Evolutionary conservation across 2,113 vertebrate genomes (phyloP), one percentile per base, ranked within the genome.

Genomic region (Gavia stellata): DNA sequence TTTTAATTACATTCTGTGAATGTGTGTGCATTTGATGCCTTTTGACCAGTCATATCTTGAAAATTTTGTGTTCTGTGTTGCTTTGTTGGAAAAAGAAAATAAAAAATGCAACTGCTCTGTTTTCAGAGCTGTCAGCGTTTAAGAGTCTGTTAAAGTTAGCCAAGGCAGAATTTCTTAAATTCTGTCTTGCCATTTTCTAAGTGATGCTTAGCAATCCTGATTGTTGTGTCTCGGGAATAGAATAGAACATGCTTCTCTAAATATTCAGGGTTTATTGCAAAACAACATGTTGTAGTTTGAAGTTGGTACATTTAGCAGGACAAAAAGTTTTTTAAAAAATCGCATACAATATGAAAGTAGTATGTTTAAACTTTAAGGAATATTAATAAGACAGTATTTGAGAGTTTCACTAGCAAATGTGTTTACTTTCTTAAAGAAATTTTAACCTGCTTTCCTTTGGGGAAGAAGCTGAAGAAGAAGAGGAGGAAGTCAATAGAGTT

Each of bases 391-490:
- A 83, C 14, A 21, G 13, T 17, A 67, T 92, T 75, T 83, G n/a
- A 20, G 74, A 65, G 14, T 44, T 33, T 45, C 78, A 68, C 25
- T 56, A 63, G 16, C 63, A 73, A 40, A 61, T 44, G 12, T 58
- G 6, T 84, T 94, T 95, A 85, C 17, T 91, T 36, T 92, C 83
- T 53, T 91, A 12, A 80, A 99, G 99, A 97, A 99, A 99, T 97
- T 99, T 99, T 97, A 99, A 97, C 92, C 97, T 99, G 86, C 98
- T 99, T 91, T 99, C 99, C 9, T 99, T 99, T 97, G 99, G 99
- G 74, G 99, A 99, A 94, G 99, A 99, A 98, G 99, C 99, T 44
- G 99, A 99, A 96, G 99, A 99, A 94, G 99, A 99, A 38, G 99
- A 99, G 94, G 99, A 99, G 59, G 98, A 99, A 98, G 98, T 99